Percentiles rank a stretch among this genome's conserved stretches.
Conservation (phyloP, 2,888 invertebrate genomes). For the Actias luna region DNA sequence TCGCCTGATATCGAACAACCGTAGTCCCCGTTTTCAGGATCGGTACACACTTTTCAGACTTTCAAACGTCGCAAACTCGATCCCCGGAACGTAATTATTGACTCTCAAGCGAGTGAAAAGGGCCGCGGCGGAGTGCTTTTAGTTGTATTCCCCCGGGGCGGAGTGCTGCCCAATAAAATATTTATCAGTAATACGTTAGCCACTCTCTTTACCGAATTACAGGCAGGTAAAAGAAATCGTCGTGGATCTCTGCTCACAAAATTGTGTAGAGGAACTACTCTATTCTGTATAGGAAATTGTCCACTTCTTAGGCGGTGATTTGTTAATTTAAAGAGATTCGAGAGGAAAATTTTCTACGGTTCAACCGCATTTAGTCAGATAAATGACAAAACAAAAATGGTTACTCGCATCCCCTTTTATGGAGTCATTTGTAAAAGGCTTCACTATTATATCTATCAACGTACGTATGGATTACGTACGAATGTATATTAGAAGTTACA, state of each 20-base stretch:
- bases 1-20: neutral
- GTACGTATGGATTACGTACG: no score
- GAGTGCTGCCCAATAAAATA: constrained; percentile 37
- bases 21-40: neutral
- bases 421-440: no score
- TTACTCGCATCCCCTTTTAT: no score
- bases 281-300: no score
- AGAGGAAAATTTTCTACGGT: no score
- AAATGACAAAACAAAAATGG: no score
- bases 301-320: no score
- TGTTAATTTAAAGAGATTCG: no score
- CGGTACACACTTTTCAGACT: constrained; percentile 6
- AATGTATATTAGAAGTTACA: no score
- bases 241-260: neutral
- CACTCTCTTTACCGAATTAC: constrained; percentile 8
- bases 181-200: constrained; percentile 35
- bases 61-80: constrained; percentile 19
- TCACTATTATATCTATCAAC: no score
- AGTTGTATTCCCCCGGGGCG: constrained; percentile 9
- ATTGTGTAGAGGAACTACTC: neutral
- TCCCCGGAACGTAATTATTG: constrained; percentile 25
- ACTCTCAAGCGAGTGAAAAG: constrained; percentile 20
- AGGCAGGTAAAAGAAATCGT: constrained; percentile 4
- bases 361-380: no score
- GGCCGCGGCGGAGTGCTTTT: constrained; percentile 15